phyloP scores from a whole-genome alignment of 2,113 vertebrate species.

The Sinocyclocheilus anshuiensis region DNA sequence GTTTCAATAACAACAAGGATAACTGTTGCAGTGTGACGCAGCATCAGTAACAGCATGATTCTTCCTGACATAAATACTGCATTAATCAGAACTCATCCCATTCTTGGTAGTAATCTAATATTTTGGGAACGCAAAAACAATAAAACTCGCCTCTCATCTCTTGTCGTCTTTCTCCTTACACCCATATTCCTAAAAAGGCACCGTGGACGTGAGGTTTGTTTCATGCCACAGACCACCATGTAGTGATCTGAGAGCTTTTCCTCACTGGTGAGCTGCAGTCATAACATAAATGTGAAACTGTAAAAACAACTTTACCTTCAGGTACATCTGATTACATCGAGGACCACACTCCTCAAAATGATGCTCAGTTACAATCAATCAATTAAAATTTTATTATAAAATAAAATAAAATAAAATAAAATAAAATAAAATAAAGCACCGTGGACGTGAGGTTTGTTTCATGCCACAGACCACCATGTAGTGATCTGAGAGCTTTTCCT shows the following conservation, averaged over 20 bases:
- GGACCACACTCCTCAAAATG: not conserved
- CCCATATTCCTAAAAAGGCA: not conserved
- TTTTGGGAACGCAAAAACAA: not conserved
- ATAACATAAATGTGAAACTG: not conserved
- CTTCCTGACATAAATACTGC: not conserved
- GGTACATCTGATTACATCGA: not conserved
- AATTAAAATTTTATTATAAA: too few species aligned
- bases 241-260: not conserved
- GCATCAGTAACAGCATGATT: not conserved
- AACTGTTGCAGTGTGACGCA: not conserved
- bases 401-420: too few species aligned
- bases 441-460: not conserved
- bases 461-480: not conserved
- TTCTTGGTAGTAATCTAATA: not conserved
- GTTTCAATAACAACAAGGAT: not conserved
- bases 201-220: not conserved
- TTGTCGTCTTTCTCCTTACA: not conserved
- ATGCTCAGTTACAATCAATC: not conserved
- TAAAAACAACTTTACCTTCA: not conserved
- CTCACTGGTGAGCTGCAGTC: not conserved
- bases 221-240: not conserved
- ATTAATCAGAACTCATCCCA: not conserved
- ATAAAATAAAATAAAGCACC: too few species aligned
- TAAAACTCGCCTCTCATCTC: not conserved
- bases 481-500: not conserved